Base-by-base conservation (phyloP, 2,113 vertebrate species). In the Paracanthobrama guichenoti region DNA sequence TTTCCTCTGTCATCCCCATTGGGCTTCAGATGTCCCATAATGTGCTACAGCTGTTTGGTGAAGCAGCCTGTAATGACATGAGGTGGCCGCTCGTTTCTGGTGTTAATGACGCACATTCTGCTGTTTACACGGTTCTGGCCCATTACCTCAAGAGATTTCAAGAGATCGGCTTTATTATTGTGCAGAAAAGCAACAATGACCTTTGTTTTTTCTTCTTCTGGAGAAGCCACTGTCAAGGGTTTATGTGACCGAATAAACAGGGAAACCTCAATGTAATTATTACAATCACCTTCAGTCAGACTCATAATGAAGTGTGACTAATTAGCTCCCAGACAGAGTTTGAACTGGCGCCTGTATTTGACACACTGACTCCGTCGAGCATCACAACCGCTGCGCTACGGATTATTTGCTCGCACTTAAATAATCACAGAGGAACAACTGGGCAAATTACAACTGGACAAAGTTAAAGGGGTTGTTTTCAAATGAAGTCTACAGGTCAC, bases 271-370 rank as follows among this genome's bases (percentile, higher is more conserved):
- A 44, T 60, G 57, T 92, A 91, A 93, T 93, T 91, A 90, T 85
- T 87, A 75, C 77, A 85, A 88, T 89, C 92, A 92, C 92, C 91
- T 91, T 92, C 89, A 92, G 85, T 83, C 62, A 85, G 80, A 85
- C 60, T 86, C 59, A 86, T 90, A 91, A 91, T 89, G 89, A 90
- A 89, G 89, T 86, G 88, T 89, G 87, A 91, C 91, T 93, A 91
- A 93, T 93, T 91, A 89, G 84, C 72, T 74, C 16, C 16, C 78
- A 76, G 88, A 90, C 88, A 87, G 75, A 83, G 86, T 48, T 79
- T 76, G 76, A 46, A 88, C 87, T 82, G 83, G 87, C 44, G 46
- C 84, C 55, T 67, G 82, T 39, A 42, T 53, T 81, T 39, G 83
- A 83, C 44, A 4, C 44, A 20, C 39, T 31, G 60, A 80, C 78